Evolutionary conservation across 2,888 invertebrate species (phyloP).

Genomic region (Leptopilina syphax): DNA sequence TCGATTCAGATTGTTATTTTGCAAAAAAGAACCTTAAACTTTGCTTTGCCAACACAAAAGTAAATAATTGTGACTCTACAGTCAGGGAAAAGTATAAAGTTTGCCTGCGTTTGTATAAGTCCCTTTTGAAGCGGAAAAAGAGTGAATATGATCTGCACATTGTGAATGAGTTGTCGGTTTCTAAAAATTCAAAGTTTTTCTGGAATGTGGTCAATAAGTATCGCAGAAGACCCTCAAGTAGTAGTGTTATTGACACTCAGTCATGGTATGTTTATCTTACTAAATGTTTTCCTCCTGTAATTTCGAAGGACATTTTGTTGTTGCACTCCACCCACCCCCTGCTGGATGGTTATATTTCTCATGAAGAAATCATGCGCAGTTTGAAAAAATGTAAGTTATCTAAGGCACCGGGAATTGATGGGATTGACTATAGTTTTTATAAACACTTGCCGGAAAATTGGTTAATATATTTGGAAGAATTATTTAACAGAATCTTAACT

Average conservation of each 20-base stretch:
- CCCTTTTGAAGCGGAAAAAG: neutral
- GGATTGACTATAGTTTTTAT: neutral
- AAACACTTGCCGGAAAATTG: neutral
- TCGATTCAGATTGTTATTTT: neutral
- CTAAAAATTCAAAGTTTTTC: neutral
- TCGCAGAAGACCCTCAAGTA: neutral
- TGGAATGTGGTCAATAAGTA: neutral
- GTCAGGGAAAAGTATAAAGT: neutral
- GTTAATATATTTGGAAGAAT: neutral
- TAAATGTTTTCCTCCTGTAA: neutral
- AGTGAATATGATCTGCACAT: neutral
- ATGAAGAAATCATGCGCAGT: neutral
- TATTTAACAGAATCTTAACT: neutral
- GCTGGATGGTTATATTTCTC: neutral
- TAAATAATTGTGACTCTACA: neutral
- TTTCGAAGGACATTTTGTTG: neutral
- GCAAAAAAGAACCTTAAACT: neutral
- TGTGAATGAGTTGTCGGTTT: neutral
- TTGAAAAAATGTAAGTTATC: neutral
- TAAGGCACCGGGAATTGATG: neutral
- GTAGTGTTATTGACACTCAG: neutral
- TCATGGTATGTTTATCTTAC: neutral
- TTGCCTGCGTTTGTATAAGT: neutral
- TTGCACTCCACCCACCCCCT: neutral
- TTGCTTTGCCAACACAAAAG: neutral